Percentiles rank a stretch among this genome's conserved stretches.
Conservation (phyloP, 2,888 invertebrate species). For the Tiphia femorata region DNA sequence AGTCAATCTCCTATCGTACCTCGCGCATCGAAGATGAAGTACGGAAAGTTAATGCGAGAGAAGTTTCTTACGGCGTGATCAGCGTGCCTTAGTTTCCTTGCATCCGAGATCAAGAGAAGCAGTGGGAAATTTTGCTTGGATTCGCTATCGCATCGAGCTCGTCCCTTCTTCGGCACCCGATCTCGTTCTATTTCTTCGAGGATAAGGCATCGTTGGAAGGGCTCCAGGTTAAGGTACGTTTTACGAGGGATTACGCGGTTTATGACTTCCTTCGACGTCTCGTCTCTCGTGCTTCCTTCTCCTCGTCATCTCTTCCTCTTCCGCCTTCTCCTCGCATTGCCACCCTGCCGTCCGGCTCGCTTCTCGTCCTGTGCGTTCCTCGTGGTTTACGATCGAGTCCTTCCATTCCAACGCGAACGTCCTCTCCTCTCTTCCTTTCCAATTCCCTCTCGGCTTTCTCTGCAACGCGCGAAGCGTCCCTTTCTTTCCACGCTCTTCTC, state of each 20-base stretch:
- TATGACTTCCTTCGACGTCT: conserved; percentile 52
- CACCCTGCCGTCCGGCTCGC: no score
- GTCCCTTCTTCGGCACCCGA: background rate
- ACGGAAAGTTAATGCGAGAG: no score
- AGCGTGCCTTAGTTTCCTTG: no score
- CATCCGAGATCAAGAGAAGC: background rate
- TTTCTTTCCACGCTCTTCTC: conserved; percentile 14
- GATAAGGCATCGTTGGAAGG: conserved; percentile 28
- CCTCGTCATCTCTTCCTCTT: conserved; percentile 2
- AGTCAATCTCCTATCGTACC: no score
- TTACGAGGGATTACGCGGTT: conserved; percentile 64
- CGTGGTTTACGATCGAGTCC: no score
- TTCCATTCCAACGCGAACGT: no score
- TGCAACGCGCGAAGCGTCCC: background rate
- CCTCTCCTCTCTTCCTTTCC: no score
- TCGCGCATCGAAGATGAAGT: no score
- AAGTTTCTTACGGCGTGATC: no score
- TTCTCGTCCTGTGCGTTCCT: background rate
- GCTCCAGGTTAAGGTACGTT: conserved; percentile 49
- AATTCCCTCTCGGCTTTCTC: conserved; percentile 19
- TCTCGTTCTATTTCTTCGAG: background rate
- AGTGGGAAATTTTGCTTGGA: background rate
- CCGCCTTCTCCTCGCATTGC: background rate
- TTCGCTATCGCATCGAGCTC: conserved; percentile 18
- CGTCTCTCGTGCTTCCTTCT: conserved; percentile 26